Evolutionary conservation across 2,888 invertebrate species (phyloP).

Genomic region (Charanyca ferruginea): DNA sequence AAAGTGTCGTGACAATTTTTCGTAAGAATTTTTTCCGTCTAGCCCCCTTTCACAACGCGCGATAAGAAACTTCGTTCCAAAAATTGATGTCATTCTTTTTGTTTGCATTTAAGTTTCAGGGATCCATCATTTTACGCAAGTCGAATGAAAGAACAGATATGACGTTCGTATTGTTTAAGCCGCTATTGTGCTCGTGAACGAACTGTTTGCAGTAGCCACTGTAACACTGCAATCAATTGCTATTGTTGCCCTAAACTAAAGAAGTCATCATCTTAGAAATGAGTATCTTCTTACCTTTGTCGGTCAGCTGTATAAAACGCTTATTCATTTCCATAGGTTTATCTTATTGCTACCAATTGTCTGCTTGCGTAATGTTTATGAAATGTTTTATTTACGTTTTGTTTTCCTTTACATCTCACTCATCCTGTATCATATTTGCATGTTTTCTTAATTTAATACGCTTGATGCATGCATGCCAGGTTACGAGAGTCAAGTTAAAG

Average conservation of each 20-base stretch:
- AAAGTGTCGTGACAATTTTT: too few species aligned
- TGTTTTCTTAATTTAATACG: constrained; percentile 19
- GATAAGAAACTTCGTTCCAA: too few species aligned
- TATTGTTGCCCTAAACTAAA: constrained; percentile 31
- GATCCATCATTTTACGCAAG: constrained; percentile 3
- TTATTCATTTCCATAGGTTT: constrained; percentile 23
- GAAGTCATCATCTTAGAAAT: constrained; percentile 34
- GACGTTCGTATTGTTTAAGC: constrained; percentile 19
- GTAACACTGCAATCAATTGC: constrained; percentile 33
- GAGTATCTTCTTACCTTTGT: constrained; percentile 9
- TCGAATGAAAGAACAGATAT: constrained; percentile 16
- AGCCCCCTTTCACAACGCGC: too few species aligned
- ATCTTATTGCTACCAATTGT: not conserved
- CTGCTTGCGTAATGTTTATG: constrained; percentile 12
- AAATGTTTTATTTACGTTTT: constrained; percentile 5
- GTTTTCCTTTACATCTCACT: constrained; percentile 19
- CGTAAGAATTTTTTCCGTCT: too few species aligned
- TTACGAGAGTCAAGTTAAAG: constrained; percentile 24
- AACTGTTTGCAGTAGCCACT: constrained; percentile 23
- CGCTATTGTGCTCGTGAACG: constrained; percentile 29
- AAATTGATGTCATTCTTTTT: not conserved
- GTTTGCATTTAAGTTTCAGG: not conserved
- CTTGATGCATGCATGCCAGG: constrained; percentile 15
- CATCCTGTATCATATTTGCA: constrained; percentile 15
- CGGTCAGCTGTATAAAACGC: constrained; percentile 1